Evolutionary conservation across 2,113 vertebrate species (phyloP), one percentile per base, ranked within the genome.

Genomic region (Chrysochloris asiatica): DNA sequence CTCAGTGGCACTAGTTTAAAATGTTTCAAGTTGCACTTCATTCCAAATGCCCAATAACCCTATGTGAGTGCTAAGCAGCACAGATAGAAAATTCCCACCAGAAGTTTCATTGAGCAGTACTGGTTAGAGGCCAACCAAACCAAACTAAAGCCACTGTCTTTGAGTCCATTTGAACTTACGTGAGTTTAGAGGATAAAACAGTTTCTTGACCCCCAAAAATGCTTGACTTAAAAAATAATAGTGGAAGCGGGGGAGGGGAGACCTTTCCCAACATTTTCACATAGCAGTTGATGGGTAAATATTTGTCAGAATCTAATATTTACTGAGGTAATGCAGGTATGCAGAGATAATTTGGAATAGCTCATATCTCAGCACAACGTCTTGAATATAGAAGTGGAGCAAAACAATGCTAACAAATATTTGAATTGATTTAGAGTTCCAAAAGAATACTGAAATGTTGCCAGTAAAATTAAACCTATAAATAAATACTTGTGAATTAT

Each of bases 371-470:
- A 43, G 38, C 52, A 59, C 4, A 79, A 83, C 79, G 16, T 82
- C 87, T 93, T 83, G 11, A 93, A 94, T 95, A 93, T 45, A 63
- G 50, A 93, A 78, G 54, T 79, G 67, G 83, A 96, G 95, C 56
- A 82, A 76, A 88, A 78, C 65, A 91, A 91, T 79, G 76, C 33
- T 61, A 86, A 72, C 9, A 14, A 81, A 84, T 78, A 92, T 65
- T 91, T 94, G 71, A 86, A 71, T n/a, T 86, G 75, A 33, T n/a
- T 52, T 59, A 80, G 80, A 41, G 54, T 93, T 92, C 71, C 52
- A 87, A 96, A 96, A 94, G 14, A 65, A 90, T 9, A 38, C 83
- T 9, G 1, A 33, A 94, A 47, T 78, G 95, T 84, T 72, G 84
- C 50, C 22, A 28, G 9, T 54, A 89, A 30, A 93, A 78, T 0